phyloP scores from a whole-genome alignment of 2,888 invertebrate species.

The Eilema caniola region DNA sequence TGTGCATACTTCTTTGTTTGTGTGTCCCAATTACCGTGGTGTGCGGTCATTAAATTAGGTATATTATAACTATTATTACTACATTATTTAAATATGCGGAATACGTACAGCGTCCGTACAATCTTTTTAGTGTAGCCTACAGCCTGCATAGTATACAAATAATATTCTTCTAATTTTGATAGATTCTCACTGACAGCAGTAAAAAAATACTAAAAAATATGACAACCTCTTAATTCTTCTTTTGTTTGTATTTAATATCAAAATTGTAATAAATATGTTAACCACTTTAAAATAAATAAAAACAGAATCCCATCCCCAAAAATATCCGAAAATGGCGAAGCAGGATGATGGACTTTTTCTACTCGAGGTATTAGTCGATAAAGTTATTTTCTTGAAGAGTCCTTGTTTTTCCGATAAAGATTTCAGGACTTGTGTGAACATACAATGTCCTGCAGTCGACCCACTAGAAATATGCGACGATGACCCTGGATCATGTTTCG shows the following conservation, averaged over 20 bases:
- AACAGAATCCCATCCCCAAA: conserved; percentile 71
- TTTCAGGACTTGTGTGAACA: conserved; percentile 88
- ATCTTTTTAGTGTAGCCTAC: not conserved
- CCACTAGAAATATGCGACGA: conserved; percentile 89
- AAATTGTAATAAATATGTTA: conserved; percentile 55
- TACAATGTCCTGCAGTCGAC: conserved; percentile 87
- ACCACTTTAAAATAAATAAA: conserved; percentile 43
- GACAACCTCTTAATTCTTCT: conserved; percentile 34
- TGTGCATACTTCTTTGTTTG: too few relatives aligned
- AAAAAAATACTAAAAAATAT: not conserved
- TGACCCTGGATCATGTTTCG: conserved; percentile 76
- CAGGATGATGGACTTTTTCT: conserved; percentile 88
- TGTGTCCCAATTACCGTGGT: too few relatives aligned
- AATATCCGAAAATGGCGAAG: conserved; percentile 66
- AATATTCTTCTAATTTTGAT: conserved; percentile 9
- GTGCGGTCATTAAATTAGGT: too few relatives aligned
- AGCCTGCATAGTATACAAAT: not conserved
- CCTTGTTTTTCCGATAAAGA: conserved; percentile 80
- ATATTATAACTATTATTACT: too few relatives aligned
- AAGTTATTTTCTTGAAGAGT: conserved; percentile 73
- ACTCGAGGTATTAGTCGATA: conserved; percentile 88
- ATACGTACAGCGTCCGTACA: not conserved
- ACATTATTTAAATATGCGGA: too few relatives aligned
- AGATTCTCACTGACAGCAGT: not conserved
- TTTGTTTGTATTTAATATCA: conserved; percentile 60